Base-by-base conservation (phyloP, 2,888 invertebrate genomes). In the Euphydryas editha region DNA sequence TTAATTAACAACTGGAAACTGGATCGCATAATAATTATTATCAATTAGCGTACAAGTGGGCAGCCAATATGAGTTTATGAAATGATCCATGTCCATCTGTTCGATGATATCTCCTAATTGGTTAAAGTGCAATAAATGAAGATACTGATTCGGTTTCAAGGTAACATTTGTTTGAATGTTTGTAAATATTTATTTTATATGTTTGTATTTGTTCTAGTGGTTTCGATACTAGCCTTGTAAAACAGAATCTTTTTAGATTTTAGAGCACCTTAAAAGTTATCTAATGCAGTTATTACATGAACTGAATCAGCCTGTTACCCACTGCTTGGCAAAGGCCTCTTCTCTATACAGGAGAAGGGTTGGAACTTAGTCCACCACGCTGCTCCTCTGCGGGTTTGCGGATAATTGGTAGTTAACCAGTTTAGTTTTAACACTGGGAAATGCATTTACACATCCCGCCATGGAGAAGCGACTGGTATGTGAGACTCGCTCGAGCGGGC, bases 11-110 rank as follows among this genome's bases (percentile, higher is more conserved):
- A 44, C 42, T 64, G n/a, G 63, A 64, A 64, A 64, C 59, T 59
- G 63, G 58, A 64, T 64, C 63, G 47, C 56, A 24, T 47, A 61
- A 59, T 59, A 65, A 68, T 68, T 66, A 65, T 44, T 62, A 68
- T 66, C 68, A 68, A 65, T 68, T 68, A 68, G 39, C 49, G 17
- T 18, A 21, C 65, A 59, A 68, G 68, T 68, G 65, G 68, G 44
- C 69, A 61, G 47, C 47, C 59, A 62, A 54, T 47, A 57, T 54
- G 42, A 59, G 59, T 67, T 61, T 66, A 58, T 61, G 58, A 46
- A 21, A 51, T 49, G 58, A 63, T 63, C 58, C 59, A 49, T 36
- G 49, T 68, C 63, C 30, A 63, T 67, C 60, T 60, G 67, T 63
- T 21, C 49, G 64, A 59, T 66, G 36, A 46, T 46, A 56, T 46